Conservation (phyloP, 2,888 invertebrate genomes). For the Metallyticus violacea region DNA sequence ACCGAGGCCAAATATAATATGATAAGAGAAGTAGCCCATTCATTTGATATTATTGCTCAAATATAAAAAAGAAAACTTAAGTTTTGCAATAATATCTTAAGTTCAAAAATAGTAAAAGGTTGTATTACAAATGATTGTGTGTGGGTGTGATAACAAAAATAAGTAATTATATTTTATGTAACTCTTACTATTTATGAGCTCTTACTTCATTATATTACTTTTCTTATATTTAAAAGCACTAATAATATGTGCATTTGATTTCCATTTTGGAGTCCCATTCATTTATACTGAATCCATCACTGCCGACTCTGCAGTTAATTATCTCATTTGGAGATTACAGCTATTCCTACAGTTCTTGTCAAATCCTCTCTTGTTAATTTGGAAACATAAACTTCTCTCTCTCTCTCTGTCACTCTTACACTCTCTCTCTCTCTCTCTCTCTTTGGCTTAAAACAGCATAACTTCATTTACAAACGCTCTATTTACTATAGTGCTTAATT, state of each 20-base stretch:
- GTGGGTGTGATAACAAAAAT: neutral
- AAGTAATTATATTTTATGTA: conserved; percentile 10
- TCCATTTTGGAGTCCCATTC: neutral
- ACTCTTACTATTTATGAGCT: neutral
- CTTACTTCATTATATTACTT: neutral
- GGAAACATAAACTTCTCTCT: neutral
- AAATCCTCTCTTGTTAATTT: neutral
- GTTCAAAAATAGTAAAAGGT: neutral
- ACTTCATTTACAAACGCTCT: neutral
- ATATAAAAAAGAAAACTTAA: neutral
- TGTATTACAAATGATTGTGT: neutral
- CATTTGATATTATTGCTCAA: conserved; percentile 17
- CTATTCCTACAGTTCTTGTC: neutral
- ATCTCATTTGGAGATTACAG: neutral
- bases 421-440: neutral
- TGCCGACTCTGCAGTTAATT: neutral
- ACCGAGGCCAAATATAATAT: neutral
- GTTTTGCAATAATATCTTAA: conserved; percentile 13
- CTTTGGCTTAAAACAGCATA: neutral
- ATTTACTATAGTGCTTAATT: neutral
- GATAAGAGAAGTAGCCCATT: neutral
- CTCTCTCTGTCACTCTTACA: too few relatives aligned
- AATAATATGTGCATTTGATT: neutral
- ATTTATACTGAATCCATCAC: neutral
- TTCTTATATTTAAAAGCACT: neutral